Conservation (phyloP, 2,113 vertebrate species). For the Penelope pileata region DNA sequence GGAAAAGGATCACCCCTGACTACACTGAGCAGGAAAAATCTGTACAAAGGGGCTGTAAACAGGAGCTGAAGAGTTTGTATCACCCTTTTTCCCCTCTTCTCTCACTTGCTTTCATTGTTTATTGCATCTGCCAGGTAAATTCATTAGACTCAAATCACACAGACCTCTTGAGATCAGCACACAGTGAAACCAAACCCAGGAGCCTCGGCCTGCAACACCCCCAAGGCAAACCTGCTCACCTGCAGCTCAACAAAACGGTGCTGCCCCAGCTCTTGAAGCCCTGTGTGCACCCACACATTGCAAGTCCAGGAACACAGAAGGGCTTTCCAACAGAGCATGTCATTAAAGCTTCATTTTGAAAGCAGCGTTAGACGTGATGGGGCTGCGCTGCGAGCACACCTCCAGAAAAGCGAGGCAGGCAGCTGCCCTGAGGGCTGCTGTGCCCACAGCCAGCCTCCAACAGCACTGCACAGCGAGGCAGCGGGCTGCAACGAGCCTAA, state of each 20-base stretch:
- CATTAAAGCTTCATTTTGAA: background rate
- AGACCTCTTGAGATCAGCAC: background rate
- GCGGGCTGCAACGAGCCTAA: background rate
- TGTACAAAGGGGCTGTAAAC: background rate
- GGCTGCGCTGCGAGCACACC: background rate
- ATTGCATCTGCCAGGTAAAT: background rate
- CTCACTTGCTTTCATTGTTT: background rate
- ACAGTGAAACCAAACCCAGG: background rate
- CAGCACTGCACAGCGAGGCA: background rate
- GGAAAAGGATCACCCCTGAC: accelerated
- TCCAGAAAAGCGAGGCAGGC: background rate
- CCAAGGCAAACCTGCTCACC: background rate
- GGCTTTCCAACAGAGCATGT: background rate
- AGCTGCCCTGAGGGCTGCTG: background rate
- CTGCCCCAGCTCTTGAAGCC: background rate
- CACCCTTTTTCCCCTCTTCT: accelerated
- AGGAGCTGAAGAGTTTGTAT: background rate
- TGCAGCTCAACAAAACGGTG: background rate
- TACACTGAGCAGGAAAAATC: background rate
- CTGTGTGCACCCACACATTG: accelerated
- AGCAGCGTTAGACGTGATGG: background rate
- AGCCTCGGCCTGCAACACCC: background rate
- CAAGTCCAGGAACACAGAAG: background rate
- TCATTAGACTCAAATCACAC: background rate
- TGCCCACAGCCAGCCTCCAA: background rate